Conservation (phyloP, 2,113 vertebrate genomes). For the cat (Felis catus) region DNA sequence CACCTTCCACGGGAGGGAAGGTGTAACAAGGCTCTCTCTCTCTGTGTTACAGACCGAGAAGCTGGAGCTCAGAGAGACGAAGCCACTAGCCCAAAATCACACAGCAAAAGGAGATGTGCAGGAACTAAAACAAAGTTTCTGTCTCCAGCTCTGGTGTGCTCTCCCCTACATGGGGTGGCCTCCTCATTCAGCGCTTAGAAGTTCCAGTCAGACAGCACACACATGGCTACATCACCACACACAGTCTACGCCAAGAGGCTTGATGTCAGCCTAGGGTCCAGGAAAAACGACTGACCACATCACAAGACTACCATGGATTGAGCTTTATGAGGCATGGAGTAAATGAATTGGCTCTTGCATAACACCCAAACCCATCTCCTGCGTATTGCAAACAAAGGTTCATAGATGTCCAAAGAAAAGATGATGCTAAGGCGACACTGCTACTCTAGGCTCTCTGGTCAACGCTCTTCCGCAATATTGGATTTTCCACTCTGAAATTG, state of each 20-base stretch:
- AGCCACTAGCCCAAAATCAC: background rate
- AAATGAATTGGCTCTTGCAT: background rate
- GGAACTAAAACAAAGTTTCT: background rate
- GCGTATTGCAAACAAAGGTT: background rate
- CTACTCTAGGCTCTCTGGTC: background rate
- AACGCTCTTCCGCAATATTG: background rate
- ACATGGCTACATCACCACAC: no score
- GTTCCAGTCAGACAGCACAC: background rate
- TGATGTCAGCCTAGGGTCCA: background rate
- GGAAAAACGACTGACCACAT: background rate
- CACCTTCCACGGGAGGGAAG: background rate
- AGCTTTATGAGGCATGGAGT: background rate
- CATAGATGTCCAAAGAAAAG: background rate
- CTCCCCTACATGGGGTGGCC: background rate
- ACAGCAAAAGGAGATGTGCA: background rate
- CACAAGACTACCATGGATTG: background rate
- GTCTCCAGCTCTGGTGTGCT: background rate
- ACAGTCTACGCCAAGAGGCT: background rate
- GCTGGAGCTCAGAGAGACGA: background rate
- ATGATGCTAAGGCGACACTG: background rate
- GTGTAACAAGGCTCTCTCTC: background rate
- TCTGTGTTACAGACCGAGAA: background rate
- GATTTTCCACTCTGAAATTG: background rate
- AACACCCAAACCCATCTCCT: background rate
- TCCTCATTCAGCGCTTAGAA: background rate